Evolutionary conservation across 2,797 vertebrate genomes (phyloP), one percentile per base, ranked within the genome.

Genomic region (Peromyscus eremicus): DNA sequence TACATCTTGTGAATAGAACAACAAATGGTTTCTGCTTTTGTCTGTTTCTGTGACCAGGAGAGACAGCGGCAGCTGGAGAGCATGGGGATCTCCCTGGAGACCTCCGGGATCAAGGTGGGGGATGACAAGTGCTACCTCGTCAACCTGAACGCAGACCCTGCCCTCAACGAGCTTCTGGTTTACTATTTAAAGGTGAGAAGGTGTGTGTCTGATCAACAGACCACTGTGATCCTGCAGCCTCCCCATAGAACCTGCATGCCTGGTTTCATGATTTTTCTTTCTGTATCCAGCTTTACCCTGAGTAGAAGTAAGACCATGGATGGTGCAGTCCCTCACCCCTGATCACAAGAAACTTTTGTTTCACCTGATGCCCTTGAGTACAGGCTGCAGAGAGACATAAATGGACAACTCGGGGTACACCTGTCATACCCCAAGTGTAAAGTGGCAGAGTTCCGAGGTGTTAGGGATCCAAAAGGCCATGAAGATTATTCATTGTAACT

Each of bases 91-190:
- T 99, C 99, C 96, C 98, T 99, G 25, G 99, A 99, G 98, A 99
- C 99, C 0, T 99, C 99, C 14, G 99, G 99, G 66, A 99, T 99
- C 97, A 99, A 99, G 98, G 99, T 99, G 86, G 99, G 99, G 3
- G 99, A 99, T 97, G 99, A 99, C 98, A 99, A 99, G 96, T 99
- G 99, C 98, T 99, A 99, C 95, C 98, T 99, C 89, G 99, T 99
- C 97, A 99, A 99, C 98, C 98, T 99, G 94, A 99, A 99, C 32
- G 99, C 99, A 0, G 99, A 99, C 96, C 99, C 99, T 71, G 99
- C 99, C 0, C 99, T 99, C 68, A 99, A 99, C 0, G 99, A 99
- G 98, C 99, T 99, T 32, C 98, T 99, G 96, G 99, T 99, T 95
- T 99, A 99, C 98, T 99, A 99, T 98, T 99, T 99, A 97, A 99